Conservation (phyloP, 2,113 vertebrate species). For the Alethe castanea region DNA sequence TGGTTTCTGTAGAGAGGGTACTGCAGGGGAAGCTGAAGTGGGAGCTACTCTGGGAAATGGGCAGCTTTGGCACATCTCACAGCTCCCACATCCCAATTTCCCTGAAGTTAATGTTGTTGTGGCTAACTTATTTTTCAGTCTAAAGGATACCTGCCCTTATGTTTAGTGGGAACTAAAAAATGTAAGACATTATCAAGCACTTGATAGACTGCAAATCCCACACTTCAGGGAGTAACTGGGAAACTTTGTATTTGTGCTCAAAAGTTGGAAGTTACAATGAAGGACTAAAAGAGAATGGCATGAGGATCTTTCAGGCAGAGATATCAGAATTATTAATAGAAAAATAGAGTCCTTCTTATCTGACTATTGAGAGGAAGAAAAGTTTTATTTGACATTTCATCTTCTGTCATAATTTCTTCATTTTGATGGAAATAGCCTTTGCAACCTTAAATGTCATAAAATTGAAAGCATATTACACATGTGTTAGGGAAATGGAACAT, state of each 20-base stretch:
- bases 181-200: neutral
- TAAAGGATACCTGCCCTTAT: neutral
- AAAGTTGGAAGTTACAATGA: neutral
- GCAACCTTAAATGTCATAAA: neutral
- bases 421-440: neutral
- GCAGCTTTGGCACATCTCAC: neutral
- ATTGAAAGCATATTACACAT: neutral
- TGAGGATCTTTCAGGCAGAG: neutral
- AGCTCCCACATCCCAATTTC: neutral
- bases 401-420: neutral
- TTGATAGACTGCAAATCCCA: neutral
- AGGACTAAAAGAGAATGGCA: neutral
- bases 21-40: neutral
- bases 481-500: neutral
- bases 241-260: neutral
- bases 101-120: neutral
- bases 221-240: neutral
- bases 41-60: neutral
- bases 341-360: neutral
- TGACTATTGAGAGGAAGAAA: neutral
- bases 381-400: neutral
- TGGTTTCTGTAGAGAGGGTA: neutral
- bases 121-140: neutral
- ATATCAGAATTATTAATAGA: neutral
- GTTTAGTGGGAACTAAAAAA: neutral